Percentiles rank a stretch among this genome's conserved stretches.
Conservation (phyloP, 2,113 vertebrate genomes). For the Perognathus longimembris region DNA sequence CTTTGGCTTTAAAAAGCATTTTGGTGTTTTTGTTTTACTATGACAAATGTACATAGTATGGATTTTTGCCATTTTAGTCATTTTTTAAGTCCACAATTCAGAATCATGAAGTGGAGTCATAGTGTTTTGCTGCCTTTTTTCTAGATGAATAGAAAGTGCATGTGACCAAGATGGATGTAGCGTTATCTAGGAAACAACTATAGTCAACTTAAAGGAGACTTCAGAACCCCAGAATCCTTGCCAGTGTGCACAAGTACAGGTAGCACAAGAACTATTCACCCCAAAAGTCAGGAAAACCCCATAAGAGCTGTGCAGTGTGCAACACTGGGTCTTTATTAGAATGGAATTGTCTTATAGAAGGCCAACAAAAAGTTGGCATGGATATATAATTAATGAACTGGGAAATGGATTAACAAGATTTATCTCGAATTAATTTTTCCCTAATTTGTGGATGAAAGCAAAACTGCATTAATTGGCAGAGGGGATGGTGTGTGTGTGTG, state of each 20-base stretch:
- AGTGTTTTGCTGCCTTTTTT: background rate
- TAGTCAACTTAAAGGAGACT: slow-evolving; percentile 30
- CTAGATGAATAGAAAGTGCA: background rate
- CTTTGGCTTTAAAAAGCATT: background rate
- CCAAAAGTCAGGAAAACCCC: slow-evolving; percentile 31
- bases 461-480: slow-evolving; percentile 54
- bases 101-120: background rate
- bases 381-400: slow-evolving; percentile 76
- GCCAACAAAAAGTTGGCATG: slow-evolving; percentile 71
- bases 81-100: background rate
- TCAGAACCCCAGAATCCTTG: slow-evolving; percentile 24
- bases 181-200: slow-evolving; percentile 27
- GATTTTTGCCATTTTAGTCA: background rate
- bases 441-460: slow-evolving; percentile 67
- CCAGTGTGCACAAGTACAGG: background rate
- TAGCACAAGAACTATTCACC: background rate
- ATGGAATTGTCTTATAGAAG: slow-evolving; percentile 6
- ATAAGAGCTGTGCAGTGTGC: background rate
- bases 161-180: slow-evolving; percentile 16
- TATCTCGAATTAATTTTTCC: slow-evolving; percentile 69
- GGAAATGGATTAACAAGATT: slow-evolving; percentile 71
- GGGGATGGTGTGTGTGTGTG: background rate
- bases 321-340: background rate
- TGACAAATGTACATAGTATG: background rate
- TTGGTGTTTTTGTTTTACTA: background rate